phyloP scores from a whole-genome alignment of 2,888 invertebrate genomes.

The Melanophora roralis region DNA sequence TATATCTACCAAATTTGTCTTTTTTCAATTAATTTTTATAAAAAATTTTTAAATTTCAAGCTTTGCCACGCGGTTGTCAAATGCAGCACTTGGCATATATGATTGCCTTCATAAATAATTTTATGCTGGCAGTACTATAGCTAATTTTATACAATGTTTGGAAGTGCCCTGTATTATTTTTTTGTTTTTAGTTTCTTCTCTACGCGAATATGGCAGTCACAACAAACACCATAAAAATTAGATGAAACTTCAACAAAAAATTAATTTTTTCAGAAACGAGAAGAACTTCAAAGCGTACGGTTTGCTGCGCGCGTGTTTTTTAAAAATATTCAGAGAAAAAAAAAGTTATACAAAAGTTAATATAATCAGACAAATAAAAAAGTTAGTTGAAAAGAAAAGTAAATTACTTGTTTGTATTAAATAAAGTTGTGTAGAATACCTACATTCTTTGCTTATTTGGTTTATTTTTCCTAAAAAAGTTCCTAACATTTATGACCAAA shows the following conservation, averaged over 20 bases:
- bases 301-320: constrained; percentile 32
- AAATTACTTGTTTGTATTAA: constrained; percentile 26
- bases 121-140: too few species aligned
- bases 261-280: constrained; percentile 50
- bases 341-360: constrained; percentile 5
- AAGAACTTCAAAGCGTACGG: constrained; percentile 41
- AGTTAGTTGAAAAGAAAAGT: constrained; percentile 21
- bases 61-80: too few species aligned
- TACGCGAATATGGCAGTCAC: constrained; percentile 16
- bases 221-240: constrained; percentile 45
- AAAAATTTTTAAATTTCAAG: too few species aligned
- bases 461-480: not conserved
- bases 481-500: not conserved
- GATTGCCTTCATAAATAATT: too few species aligned
- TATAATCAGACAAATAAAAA: constrained; percentile 15
- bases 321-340: constrained; percentile 18
- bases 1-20: too few species aligned
- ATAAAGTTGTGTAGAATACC: constrained; percentile 27
- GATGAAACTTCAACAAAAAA: constrained; percentile 29
- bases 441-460: not conserved
- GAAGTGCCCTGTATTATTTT: constrained; percentile 11
- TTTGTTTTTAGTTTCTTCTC: not conserved
- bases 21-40: too few species aligned
- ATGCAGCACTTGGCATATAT: too few species aligned
- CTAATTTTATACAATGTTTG: too few species aligned